Base-by-base conservation (phyloP, 2,888 invertebrate species). In the Andrena camellia region DNA sequence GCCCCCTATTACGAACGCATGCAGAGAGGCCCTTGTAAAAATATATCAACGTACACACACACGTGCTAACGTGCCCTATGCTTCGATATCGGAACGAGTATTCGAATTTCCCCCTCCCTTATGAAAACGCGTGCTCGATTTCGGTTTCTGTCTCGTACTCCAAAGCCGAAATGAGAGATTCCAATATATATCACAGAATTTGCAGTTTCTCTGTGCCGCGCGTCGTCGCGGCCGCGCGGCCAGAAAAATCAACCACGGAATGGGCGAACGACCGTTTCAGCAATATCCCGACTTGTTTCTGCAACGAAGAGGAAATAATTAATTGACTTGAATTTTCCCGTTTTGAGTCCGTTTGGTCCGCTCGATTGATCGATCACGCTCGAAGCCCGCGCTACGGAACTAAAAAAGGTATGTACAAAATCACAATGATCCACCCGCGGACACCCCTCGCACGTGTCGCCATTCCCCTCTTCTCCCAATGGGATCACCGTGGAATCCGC, bases 131-230 rank as follows among this genome's bases (percentile, higher is more conserved):
- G 17, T 62, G 59, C 81, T 82, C 75, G 76, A 82, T 82, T 76
- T 81, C 71, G 67, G 62, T 70, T 74, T 68, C 42, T 68, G 67
- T 70, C 66, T 68, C 42, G 63, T 26, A 13, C 5, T 26, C 31
- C 67, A 68, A 82, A 80, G 86, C 78, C 84, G 78, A 86, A 83
- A 80, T 54, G 60, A 83, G 89, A 89, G 90, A 90, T 90, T 90
- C 91, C 89, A 84, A 88, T 91, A 90, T 90, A 90, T 91, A 91
- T 91, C 91, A 91, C 91, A 91, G 91, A 91, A 90, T 88, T 86
- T 57, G 57, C 74, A 84, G 85, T 88, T 79, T 83, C 79, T 71
- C 74, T 66, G 80, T 64, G 81, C 71, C 72, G 50, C 75, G 72
- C 75, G 59, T 69, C 68, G 64, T 72, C 63, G 23, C 54, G 50